A percentile compares a stretch with the other conserved stretches of the same genome.
phyloP scores from a whole-genome alignment of 2,888 invertebrate genomes.

The Pandemis heparana region DNA sequence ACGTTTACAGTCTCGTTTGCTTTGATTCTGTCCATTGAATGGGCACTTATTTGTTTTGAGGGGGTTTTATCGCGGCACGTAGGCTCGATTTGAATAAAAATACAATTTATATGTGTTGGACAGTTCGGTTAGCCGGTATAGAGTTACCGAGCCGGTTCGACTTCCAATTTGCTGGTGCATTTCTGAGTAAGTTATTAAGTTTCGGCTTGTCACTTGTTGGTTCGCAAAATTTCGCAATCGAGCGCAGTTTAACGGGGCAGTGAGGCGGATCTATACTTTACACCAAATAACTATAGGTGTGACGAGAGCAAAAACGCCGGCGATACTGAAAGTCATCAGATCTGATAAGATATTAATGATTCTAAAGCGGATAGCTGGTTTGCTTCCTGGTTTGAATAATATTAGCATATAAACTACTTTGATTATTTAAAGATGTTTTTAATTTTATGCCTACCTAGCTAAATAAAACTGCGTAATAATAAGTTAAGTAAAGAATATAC shows the following conservation, averaged over 20 bases:
- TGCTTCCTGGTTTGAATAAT: conserved; percentile 1
- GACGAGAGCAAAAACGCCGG: background rate
- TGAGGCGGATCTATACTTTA: conserved; percentile 32
- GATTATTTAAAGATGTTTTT: too few species aligned
- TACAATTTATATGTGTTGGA: conserved; percentile 84
- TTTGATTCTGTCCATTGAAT: conserved; percentile 56
- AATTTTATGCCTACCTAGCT: too few species aligned
- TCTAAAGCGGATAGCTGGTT: conserved; percentile 14
- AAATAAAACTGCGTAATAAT: too few species aligned
- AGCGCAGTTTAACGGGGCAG: conserved; percentile 54
- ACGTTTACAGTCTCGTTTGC: conserved; percentile 60
- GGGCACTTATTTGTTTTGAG: conserved; percentile 81
- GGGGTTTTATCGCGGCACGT: conserved; percentile 81
- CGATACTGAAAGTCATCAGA: background rate
- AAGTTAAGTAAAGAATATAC: too few species aligned
- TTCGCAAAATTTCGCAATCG: conserved; percentile 82
- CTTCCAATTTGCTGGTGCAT: conserved; percentile 84
- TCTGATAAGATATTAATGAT: conserved; percentile 31
- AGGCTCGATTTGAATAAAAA: conserved; percentile 85
- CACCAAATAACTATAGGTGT: background rate
- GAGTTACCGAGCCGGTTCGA: conserved; percentile 81
- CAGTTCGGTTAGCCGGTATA: conserved; percentile 78
- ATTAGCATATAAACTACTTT: too few species aligned
- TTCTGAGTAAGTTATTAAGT: conserved; percentile 86
- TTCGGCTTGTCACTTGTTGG: conserved; percentile 83